Evolutionary conservation across 1,140 invertebrate species (phyloP).

Genomic region (Anastrepha obliqua): DNA sequence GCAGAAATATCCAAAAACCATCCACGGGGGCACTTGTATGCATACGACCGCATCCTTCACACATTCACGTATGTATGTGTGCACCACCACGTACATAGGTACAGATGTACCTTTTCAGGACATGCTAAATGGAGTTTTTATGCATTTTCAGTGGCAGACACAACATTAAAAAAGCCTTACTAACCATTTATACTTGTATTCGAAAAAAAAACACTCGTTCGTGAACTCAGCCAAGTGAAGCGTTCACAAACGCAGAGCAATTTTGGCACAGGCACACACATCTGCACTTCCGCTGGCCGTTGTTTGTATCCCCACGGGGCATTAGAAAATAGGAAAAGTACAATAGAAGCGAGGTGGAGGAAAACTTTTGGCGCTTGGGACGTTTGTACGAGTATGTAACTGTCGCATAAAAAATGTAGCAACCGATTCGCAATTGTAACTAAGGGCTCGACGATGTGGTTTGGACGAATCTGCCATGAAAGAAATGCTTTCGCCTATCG

Average conservation of each 20-base stretch:
- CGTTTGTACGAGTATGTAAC: background rate
- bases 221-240: conserved; percentile 10
- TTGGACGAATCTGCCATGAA: background rate
- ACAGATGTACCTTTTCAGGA: background rate
- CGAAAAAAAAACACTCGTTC: conserved; percentile 2
- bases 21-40: background rate
- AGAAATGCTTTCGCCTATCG: background rate
- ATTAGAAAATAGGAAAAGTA: conserved; percentile 38
- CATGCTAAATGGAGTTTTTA: conserved; percentile 47
- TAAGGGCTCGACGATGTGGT: background rate
- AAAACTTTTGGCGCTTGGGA: conserved; percentile 39
- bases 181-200: conserved; percentile 41
- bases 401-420: conserved; percentile 12
- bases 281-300: background rate
- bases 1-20: background rate
- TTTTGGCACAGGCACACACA: conserved; percentile 21
- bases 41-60: background rate
- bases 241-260: conserved; percentile 30
- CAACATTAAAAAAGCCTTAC: conserved; percentile 43
- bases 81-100: background rate
- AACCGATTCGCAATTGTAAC: conserved; percentile 28
- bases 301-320: conserved; percentile 46
- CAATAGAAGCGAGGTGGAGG: background rate
- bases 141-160: conserved; percentile 43
- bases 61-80: background rate